These are phyloP conservation scores for Pinna nobilis DNA, from an alignment of 1,140 invertebrate species.

Conservation along the genomic window DNA sequence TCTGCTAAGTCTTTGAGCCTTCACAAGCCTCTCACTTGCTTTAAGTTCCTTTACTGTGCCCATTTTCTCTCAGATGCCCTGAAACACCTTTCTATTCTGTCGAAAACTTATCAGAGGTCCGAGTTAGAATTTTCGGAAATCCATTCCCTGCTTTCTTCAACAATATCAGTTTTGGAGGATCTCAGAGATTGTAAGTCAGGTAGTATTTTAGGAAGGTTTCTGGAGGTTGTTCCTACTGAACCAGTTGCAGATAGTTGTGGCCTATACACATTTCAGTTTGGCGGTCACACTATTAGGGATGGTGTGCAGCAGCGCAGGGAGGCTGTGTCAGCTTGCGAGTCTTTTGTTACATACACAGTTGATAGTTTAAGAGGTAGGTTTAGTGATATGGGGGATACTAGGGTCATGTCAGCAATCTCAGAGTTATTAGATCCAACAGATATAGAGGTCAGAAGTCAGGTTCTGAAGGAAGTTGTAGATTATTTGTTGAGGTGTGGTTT, in stretches of 20 bases:
- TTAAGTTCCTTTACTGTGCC: constrained; percentile 12
- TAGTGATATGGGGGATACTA: neutral
- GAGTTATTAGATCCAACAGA: neutral
- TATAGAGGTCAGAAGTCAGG: neutral
- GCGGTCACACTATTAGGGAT: constrained; percentile 30
- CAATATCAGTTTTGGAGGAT: neutral
- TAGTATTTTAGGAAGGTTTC: neutral
- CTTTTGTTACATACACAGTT: neutral
- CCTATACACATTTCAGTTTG: constrained; percentile 20
- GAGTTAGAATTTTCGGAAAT: constrained; percentile 8
- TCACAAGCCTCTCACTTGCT: neutral
- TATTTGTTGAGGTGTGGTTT: neutral
- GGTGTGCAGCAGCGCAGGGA: constrained; percentile 5
- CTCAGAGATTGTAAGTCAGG: constrained; percentile 3
- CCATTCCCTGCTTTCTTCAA: constrained; percentile 5
- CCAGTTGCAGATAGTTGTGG: constrained; percentile 23
- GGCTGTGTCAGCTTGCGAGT: constrained; percentile 7
- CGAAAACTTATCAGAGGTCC: neutral
- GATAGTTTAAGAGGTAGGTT: neutral
- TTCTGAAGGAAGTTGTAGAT: neutral
- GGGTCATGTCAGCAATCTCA: neutral
- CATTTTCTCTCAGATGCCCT: constrained; percentile 10
- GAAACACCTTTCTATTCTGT: neutral
- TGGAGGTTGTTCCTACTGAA: neutral
- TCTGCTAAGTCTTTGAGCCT: constrained; percentile 14